Conservation (phyloP, 2,797 vertebrate genomes). For the Peromyscus attwateri region DNA sequence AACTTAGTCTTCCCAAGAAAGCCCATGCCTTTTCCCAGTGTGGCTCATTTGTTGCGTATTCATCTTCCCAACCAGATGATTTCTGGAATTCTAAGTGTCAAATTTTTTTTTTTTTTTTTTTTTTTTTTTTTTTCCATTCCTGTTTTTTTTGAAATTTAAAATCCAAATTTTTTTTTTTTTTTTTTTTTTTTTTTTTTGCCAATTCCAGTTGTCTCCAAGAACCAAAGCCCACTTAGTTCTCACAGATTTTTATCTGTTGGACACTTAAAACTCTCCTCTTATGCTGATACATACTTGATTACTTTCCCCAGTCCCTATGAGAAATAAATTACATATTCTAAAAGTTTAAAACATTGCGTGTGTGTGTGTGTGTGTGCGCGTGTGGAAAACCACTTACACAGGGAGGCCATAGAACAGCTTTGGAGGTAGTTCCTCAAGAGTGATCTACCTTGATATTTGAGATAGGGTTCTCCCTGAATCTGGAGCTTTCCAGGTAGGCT, state of each 20-base stretch:
- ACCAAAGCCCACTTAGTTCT: not conserved
- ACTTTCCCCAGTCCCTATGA: not conserved
- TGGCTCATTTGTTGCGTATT: not conserved
- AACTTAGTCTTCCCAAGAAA: not conserved
- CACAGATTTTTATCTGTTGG: not conserved
- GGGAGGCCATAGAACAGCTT: not conserved
- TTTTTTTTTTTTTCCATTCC: not conserved
- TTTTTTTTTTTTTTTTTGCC: not conserved
- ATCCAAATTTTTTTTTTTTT: too few species aligned
- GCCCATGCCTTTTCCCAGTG: too few species aligned
- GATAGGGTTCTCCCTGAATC: not conserved
- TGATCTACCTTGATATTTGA: not conserved
- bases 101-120: too few species aligned
- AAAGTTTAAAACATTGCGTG: conserved; percentile 8
- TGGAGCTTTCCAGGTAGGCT: not conserved
- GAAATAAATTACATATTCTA: conserved; percentile 2
- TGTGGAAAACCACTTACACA: not conserved
- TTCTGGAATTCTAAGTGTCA: conserved; percentile 25
- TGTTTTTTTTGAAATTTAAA: too few species aligned
- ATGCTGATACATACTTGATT: not conserved
- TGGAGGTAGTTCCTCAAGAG: not conserved
- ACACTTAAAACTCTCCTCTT: not conserved
- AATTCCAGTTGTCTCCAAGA: not conserved
- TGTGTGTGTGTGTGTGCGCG: not conserved
- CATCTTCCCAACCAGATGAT: not conserved